Evolutionary conservation across 2,797 vertebrate species (phyloP).

Genomic region (Podarcis siculus): DNA sequence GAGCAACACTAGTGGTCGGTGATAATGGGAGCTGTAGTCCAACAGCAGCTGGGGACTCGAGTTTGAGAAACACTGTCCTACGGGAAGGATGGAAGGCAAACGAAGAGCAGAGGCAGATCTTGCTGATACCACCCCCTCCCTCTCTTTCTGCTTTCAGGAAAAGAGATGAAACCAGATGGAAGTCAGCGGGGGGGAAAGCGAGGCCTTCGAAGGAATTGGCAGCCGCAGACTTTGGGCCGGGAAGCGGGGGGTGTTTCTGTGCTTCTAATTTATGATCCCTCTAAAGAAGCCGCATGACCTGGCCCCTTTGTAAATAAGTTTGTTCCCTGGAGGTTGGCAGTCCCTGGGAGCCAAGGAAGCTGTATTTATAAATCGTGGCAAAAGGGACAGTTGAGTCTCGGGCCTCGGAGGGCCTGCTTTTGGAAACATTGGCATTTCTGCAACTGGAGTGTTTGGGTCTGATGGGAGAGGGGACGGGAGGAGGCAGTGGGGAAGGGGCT

Average conservation of each 20-base stretch:
- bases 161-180: conserved; percentile 57
- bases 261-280: conserved; percentile 63
- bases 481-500: background rate
- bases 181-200: background rate
- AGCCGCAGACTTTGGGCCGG: conserved; percentile 9
- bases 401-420: background rate
- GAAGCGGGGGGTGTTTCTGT: background rate
- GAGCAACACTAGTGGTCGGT: too few species aligned
- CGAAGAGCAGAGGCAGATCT: background rate
- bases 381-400: background rate
- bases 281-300: background rate
- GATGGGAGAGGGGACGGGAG: background rate
- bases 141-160: conserved; percentile 48
- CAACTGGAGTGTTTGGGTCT: background rate
- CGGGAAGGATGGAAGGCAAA: too few species aligned
- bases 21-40: too few species aligned
- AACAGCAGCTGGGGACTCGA: too few species aligned
- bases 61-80: too few species aligned
- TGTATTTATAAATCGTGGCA: conserved; percentile 53
- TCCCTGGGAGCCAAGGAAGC: conserved; percentile 5
- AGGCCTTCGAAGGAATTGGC: background rate
- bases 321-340: conserved; percentile 16
- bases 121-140: fast-evolving
- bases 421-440: background rate
- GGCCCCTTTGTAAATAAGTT: conserved; percentile 39